Percentiles rank a stretch among this genome's conserved stretches.
These are phyloP conservation scores for Hoplodrina blanda DNA, from an alignment of 2,888 invertebrate species.

Conservation along the genomic window DNA sequence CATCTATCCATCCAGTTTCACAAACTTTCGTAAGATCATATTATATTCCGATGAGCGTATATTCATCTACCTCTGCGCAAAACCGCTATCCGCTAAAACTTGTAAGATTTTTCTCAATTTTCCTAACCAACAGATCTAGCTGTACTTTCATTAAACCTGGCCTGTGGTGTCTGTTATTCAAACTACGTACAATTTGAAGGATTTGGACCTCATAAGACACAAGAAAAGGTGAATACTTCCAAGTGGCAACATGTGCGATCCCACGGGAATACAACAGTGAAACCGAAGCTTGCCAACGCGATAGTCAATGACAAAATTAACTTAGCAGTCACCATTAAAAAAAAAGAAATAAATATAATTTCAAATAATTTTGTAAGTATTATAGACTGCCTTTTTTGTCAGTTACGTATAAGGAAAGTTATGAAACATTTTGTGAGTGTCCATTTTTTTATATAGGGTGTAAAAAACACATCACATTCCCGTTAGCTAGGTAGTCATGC, in stretches of 20 bases:
- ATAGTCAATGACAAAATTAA: background rate
- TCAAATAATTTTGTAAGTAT: conserved; percentile 21
- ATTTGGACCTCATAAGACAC: conserved; percentile 52
- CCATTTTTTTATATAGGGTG: no score
- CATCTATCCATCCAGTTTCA: no score
- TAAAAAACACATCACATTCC: no score
- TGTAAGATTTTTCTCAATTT: background rate
- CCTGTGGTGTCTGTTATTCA: conserved; percentile 61
- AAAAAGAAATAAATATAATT: background rate
- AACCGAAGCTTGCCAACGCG: background rate
- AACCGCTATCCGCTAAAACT: no score
- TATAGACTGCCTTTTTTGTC: background rate
- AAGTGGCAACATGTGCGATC: background rate
- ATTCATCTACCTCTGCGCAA: no score
- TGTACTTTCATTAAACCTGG: conserved; percentile 43
- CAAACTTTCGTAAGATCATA: no score
- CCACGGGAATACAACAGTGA: background rate
- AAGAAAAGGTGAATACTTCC: background rate
- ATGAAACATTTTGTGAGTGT: no score
- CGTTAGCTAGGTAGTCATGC: no score
- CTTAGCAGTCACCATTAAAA: background rate
- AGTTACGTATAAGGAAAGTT: background rate
- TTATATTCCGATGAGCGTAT: no score
- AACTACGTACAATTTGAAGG: conserved; percentile 73
- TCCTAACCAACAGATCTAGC: conserved; percentile 29